These are phyloP conservation scores for Rhodeus uyekii DNA, from an alignment of 2,797 vertebrate genomes.

Conservation along the genomic window DNA sequence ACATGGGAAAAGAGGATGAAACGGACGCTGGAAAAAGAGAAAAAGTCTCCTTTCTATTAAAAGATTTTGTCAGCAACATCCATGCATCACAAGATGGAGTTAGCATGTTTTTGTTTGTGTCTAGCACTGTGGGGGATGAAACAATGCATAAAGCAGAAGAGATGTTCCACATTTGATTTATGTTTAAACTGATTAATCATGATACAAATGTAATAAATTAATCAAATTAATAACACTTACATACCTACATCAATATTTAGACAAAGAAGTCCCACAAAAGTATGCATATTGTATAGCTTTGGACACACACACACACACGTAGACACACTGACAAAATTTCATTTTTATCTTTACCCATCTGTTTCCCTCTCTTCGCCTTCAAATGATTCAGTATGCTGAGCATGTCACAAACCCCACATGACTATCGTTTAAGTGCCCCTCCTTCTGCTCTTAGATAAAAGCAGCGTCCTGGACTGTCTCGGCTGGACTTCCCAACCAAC, in stretches of 20 bases:
- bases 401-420: not conserved
- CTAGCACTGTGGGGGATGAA: not conserved
- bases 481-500: slow-evolving; percentile 11
- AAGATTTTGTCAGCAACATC: slow-evolving; percentile 1
- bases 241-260: too few relatives aligned
- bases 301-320: too few relatives aligned
- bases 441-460: slow-evolving; percentile 33
- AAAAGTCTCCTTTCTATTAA: not conserved
- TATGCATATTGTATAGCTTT: too few relatives aligned
- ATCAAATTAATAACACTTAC: too few relatives aligned
- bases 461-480: slow-evolving; percentile 12
- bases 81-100: not conserved
- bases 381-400: not conserved
- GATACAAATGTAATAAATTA: too few relatives aligned
- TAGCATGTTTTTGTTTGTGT: not conserved
- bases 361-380: not conserved
- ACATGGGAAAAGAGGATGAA: slow-evolving; percentile 37
- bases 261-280: too few relatives aligned
- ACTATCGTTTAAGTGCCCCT: not conserved
- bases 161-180: too few relatives aligned
- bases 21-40: not conserved
- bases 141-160: too few relatives aligned
- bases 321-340: not conserved
- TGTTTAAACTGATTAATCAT: too few relatives aligned
- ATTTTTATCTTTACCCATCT: not conserved